A percentile compares a stretch with the other conserved stretches of the same genome.
Conservation (phyloP, 2,797 vertebrate species). For the Pipistrellus kuhlii region DNA sequence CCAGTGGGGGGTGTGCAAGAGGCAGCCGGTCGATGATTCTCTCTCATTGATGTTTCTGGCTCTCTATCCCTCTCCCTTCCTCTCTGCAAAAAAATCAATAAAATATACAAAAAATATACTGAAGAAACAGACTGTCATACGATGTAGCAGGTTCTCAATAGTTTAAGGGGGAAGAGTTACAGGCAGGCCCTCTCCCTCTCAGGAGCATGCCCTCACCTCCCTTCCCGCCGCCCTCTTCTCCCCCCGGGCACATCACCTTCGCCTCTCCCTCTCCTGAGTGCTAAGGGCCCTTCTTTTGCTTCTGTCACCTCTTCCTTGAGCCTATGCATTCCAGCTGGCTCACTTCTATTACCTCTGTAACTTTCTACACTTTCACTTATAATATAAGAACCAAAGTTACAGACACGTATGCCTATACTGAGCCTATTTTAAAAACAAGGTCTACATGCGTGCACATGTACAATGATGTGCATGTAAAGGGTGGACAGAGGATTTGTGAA, state of each 20-base stretch:
- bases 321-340: neutral
- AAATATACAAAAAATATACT: neutral
- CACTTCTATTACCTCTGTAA: neutral
- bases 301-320: neutral
- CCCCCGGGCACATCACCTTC: neutral
- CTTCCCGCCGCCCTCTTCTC: neutral
- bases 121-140: neutral
- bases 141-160: neutral
- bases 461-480: neutral
- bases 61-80: no score
- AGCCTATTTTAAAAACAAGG: neutral
- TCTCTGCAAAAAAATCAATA: neutral
- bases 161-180: neutral
- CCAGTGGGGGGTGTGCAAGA: no score
- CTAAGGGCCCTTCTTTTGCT: neutral
- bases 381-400: neutral
- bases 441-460: rapidly evolving
- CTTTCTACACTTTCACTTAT: neutral
- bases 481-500: neutral
- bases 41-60: no score
- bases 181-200: neutral
- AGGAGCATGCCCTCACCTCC: neutral
- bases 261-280: neutral
- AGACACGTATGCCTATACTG: neutral
- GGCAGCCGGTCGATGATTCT: no score